Base-by-base conservation (phyloP, 1,140 invertebrate species). In the Megalonaias nervosa region DNA sequence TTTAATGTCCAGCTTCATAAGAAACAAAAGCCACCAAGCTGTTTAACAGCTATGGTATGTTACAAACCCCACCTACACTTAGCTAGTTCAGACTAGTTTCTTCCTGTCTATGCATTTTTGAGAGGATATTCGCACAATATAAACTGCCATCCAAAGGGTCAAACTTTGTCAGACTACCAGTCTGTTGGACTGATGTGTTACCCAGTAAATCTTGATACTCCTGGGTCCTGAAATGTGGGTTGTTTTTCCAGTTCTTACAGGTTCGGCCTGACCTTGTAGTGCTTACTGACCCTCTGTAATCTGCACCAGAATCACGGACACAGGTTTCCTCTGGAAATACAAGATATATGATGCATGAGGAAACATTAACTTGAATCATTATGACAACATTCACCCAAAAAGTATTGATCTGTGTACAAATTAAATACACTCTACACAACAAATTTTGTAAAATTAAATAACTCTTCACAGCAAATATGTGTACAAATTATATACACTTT, bases 251-350 rank as follows among this genome's bases (percentile, higher is more conserved):
- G 65, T 94, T 93, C 66, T 95, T 90, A 89, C 97, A 99, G 0
- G 93, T 91, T 67, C 93, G 92, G 2, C 96, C 96, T 71, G 93
- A 93, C 62, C 92, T 90, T 2, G 95, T 96, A 3, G 93, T 91
- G 77, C 94, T 94, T 0, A 94, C 92, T n/a, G 93, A 93, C 14
- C 89, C 90, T 21, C 95, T 91, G 90, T 98, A 99, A 19, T 93
- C 91, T 78, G 93, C 93, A 5, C 97, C 97, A 82, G 93, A 94
- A 75, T 95, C 95, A 93, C 94, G 95, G 87, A 94, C 98, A 90
- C 97, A 99, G 70, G 94, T 93, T 83, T 96, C 94, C 57, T 87
- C 90, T 90, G 77, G 59, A 75, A 76, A 14, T 66, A 17, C 6
- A 62, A 70, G 19, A 71, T 31, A 17, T 17, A 1, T 14, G 31